Evolutionary conservation across 2,888 invertebrate genomes (phyloP), one percentile per base, ranked within the genome.

Genomic region (Myopa tessellatipennis): DNA sequence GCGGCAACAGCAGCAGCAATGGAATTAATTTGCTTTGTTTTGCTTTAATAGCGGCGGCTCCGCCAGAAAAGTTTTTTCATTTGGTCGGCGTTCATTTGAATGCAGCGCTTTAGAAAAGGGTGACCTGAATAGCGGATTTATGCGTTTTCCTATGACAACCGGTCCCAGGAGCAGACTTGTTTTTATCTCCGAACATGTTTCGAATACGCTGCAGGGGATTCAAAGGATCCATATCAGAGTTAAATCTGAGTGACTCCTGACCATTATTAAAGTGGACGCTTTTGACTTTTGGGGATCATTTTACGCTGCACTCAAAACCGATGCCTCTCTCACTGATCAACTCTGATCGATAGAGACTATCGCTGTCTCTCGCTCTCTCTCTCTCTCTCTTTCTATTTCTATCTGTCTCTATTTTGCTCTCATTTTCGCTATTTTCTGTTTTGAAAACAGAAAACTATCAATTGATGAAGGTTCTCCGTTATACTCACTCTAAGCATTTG

Each of bases 71-170:
- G 34, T 38, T 65, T 65, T 65, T 65, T 38, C 65, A 38, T 65
- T 34, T 10, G 61, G 16, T n/a, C 8, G 70, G 55, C 34, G 26
- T 70, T 70, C 55, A 34, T 55, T 55, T 55, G 70, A 70, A 70
- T 55, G 55, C 55, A 52, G n/a, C 52, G 70, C 70, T 12, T 10
- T 55, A 55, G 8, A 55, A 70, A 55, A 10, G 70, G 52, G 34
- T 70, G 70, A 70, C 70, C 70, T 55, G 70, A 52, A 70, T 70
- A 52, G 34, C 36, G 52, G 70, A 70, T 70, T 70, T 70, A 70
- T 70, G 26, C 70, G 55, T 55, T 34, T 34, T 16, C 55, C 52
- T 36, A 36, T 55, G 70, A 34, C 36, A 14, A 26, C 34, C 34
- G 26, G 12, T 70, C 55, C 70, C 70, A 70, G 70, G 36, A 70